Base-by-base conservation (phyloP, 2,888 invertebrate genomes). In the Pocota personata region DNA sequence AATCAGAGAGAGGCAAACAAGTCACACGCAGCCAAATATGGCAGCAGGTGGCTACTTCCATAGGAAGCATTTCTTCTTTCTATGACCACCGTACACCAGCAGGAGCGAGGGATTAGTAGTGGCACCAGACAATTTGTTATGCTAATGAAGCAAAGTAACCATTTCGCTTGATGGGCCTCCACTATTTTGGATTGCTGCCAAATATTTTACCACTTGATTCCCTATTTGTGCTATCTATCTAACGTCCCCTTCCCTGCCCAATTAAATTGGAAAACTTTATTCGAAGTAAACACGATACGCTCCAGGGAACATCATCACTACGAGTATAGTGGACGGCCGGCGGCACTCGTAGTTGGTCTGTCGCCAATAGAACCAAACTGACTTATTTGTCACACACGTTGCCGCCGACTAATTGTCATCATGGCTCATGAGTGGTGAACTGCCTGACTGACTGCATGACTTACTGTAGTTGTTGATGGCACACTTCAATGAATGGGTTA, bases 301-400 rank as follows among this genome's bases (percentile, higher is more conserved):
- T 64, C 69, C 58, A 40, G 58, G 27, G 66, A 52, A 24, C 62
- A 69, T 19, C 37, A 62, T 37, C 40, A 52, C n/a, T 43, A 43
- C 58, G 40, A 8, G 14, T 10, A 1, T 69, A 52, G 43, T 55
- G 52, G 55, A 55, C 52, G 55, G 30, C n/a, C 67, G 52, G 37
- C 52, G 8, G 50, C 16, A 37, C 35, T n/a, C n/a, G n/a, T n/a
- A n/a, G n/a, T n/a, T n/a, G n/a, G n/a, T n/a, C n/a, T n/a, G n/a
- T n/a, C n/a, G n/a, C 7, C 32, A 43, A 32, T 32, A 32, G 30
- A 21, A 40, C 21, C 30, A 19, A 64, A 58, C 58, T 64, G 35
- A 46, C 62, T 72, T 82, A 72, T 82, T 82, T 72, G 77, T 82
- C 82, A 66, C 82, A 71, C 77, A 69, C 57, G 60, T 52, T 43